phyloP scores from a whole-genome alignment of 1,140 invertebrate species.

The Orussus abietinus region DNA sequence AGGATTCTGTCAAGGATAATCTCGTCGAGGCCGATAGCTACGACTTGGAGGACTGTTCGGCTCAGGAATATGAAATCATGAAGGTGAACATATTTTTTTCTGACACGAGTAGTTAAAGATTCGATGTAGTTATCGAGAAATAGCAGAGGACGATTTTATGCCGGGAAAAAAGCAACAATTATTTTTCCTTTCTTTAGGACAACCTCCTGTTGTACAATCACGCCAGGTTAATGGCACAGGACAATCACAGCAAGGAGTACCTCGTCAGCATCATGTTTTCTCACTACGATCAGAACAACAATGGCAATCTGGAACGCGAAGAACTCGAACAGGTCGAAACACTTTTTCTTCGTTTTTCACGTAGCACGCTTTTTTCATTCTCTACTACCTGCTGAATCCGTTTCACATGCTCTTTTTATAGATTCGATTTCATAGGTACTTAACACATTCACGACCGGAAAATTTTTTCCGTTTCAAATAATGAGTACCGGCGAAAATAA shows the following conservation, averaged over 20 bases:
- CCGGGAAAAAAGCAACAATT: too few relatives aligned
- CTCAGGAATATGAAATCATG: constrained; percentile 68
- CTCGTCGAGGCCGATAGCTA: constrained; percentile 36
- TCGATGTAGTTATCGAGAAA: too few relatives aligned
- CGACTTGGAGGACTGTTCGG: constrained; percentile 55
- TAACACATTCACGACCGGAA: too few relatives aligned
- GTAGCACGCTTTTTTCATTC: too few relatives aligned
- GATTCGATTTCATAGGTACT: too few relatives aligned
- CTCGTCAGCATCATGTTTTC: constrained; percentile 75
- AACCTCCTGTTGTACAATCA: constrained; percentile 73
- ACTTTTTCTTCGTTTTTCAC: too few relatives aligned
- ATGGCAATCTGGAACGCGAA: constrained; percentile 63
- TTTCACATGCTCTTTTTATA: too few relatives aligned
- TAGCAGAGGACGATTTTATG: too few relatives aligned
- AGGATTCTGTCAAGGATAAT: constrained; percentile 32
- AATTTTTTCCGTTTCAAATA: too few relatives aligned
- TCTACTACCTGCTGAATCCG: too few relatives aligned
- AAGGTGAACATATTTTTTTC: constrained; percentile 61
- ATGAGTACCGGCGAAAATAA: too few relatives aligned
- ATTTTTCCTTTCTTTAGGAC: constrained; percentile 54
- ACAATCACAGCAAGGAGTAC: constrained; percentile 66
- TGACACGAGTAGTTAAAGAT: constrained; percentile 1
- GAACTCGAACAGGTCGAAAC: constrained; percentile 67
- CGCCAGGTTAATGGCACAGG: constrained; percentile 62
- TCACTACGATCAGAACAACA: constrained; percentile 72